Percentiles rank a stretch among this genome's conserved stretches.
Evolutionary conservation across 2,888 invertebrate species (phyloP).

Genomic region (Hirtodrosophila confusa): DNA sequence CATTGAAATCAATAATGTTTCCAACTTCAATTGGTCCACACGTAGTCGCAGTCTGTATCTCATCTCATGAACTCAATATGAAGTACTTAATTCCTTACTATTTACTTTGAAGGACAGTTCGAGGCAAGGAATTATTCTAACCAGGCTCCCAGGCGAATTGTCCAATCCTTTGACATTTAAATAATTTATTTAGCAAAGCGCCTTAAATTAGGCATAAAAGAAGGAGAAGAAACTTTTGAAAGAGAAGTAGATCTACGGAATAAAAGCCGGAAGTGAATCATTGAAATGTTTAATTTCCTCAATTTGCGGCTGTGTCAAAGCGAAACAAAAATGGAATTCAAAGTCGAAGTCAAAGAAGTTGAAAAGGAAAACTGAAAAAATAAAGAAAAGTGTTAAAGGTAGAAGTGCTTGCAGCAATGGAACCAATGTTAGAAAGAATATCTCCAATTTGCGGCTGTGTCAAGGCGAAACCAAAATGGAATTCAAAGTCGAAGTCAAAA

Average conservation of each 20-base stretch:
- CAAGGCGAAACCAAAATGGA: constrained; percentile 16
- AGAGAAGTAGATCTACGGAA: constrained; percentile 12
- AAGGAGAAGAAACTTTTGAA: constrained; percentile 33
- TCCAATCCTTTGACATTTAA: constrained; percentile 31
- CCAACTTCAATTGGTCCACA: constrained; percentile 21
- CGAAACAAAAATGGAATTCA: constrained; percentile 6
- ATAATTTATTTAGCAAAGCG: constrained; percentile 36
- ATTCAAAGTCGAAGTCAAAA: too few relatives aligned
- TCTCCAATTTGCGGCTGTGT: constrained; percentile 30
- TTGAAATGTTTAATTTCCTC: constrained; percentile 75
- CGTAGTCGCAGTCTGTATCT: background rate
- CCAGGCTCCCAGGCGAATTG: background rate
- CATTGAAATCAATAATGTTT: constrained; percentile 59
- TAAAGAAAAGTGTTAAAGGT: constrained; percentile 1
- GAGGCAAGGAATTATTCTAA: background rate
- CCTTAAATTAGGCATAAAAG: constrained; percentile 28
- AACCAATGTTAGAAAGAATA: constrained; percentile 1
- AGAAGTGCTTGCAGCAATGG: background rate
- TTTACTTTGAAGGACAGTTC: constrained; percentile 2
- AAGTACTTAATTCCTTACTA: constrained; percentile 17
- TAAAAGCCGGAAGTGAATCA: constrained; percentile 69
- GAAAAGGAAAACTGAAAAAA: constrained; percentile 16
- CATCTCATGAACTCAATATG: background rate
- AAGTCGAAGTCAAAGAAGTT: background rate
- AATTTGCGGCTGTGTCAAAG: constrained; percentile 49